phyloP scores from a whole-genome alignment of 2,797 vertebrate species.

The Ambastaia sidthimunki region DNA sequence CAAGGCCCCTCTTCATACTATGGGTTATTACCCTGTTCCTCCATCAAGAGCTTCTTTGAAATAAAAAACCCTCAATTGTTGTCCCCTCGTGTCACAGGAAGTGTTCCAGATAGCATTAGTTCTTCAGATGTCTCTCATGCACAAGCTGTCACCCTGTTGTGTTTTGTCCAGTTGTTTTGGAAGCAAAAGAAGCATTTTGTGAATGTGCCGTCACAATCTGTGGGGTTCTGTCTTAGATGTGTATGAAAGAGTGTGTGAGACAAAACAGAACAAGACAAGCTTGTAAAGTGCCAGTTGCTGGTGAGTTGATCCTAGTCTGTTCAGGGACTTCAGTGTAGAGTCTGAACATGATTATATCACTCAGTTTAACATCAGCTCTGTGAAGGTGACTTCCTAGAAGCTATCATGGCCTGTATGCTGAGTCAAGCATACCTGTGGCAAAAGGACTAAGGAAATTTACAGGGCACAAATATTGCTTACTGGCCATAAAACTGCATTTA shows the following conservation, averaged over 20 bases:
- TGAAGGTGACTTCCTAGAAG: neutral
- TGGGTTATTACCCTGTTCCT: neutral
- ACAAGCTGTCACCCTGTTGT: conserved; percentile 27
- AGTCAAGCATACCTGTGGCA: neutral
- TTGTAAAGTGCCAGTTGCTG: conserved; percentile 22
- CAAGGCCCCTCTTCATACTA: conserved; percentile 6
- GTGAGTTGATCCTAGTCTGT: conserved; percentile 23
- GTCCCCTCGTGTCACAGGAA: conserved; percentile 17
- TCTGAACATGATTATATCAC: neutral
- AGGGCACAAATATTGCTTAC: neutral
- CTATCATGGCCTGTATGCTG: neutral
- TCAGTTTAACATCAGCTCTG: neutral
- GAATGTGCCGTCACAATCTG: conserved; percentile 9
- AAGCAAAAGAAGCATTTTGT: conserved; percentile 23
- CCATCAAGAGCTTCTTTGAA: conserved; percentile 13
- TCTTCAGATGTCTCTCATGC: conserved; percentile 11
- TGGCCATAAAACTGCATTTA: neutral
- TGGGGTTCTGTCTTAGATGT: conserved; percentile 19
- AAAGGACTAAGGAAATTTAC: neutral
- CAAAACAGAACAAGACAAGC: conserved; percentile 7
- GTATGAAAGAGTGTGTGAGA: conserved; percentile 31
- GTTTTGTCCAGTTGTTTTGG: conserved; percentile 18
- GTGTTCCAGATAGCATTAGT: conserved; percentile 27
- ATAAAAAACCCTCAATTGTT: neutral
- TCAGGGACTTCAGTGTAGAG: neutral